Conservation (phyloP, 2,888 invertebrate species). For the Sussaba pulchella region DNA sequence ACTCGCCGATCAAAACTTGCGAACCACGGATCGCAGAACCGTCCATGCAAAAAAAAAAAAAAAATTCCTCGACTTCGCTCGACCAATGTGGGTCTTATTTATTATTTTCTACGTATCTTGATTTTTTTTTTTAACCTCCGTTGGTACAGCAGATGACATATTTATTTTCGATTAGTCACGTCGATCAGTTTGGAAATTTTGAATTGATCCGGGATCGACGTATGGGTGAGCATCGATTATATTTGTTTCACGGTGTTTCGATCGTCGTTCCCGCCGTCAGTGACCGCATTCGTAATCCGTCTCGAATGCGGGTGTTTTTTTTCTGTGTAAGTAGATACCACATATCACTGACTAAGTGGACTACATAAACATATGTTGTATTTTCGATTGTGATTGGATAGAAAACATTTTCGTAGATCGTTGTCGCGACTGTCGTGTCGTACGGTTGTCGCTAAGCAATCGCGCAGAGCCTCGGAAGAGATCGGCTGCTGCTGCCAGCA, state of each 20-base stretch:
- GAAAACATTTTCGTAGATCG: slow-evolving; percentile 54
- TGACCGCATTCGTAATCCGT: neutral
- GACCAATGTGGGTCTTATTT: neutral
- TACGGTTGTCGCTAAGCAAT: neutral
- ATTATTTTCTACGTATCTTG: slow-evolving; percentile 4
- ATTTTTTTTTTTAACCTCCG: neutral
- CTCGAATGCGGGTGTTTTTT: neutral
- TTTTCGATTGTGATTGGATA: slow-evolving; percentile 49
- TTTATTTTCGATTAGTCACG: slow-evolving; percentile 27
- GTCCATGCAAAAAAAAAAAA: slow-evolving; percentile 23
- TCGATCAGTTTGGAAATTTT: slow-evolving; percentile 10
- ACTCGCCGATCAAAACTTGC: slow-evolving; percentile 23
- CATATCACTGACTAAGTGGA: neutral
- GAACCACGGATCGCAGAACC: neutral
- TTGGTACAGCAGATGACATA: slow-evolving; percentile 14
- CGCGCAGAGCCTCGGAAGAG: slow-evolving; percentile 28
- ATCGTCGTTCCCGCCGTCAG: neutral
- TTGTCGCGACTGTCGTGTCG: slow-evolving; percentile 33
- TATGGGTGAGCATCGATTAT: slow-evolving; percentile 13
- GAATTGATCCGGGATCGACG: slow-evolving; percentile 9
- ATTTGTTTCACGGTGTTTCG: neutral
- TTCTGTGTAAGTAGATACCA: neutral
- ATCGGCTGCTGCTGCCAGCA: slow-evolving; percentile 49
- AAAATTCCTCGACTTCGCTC: slow-evolving; percentile 9
- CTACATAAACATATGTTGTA: neutral